Base-by-base conservation (phyloP, 2,888 invertebrate species). In the Sesamia inferens region DNA sequence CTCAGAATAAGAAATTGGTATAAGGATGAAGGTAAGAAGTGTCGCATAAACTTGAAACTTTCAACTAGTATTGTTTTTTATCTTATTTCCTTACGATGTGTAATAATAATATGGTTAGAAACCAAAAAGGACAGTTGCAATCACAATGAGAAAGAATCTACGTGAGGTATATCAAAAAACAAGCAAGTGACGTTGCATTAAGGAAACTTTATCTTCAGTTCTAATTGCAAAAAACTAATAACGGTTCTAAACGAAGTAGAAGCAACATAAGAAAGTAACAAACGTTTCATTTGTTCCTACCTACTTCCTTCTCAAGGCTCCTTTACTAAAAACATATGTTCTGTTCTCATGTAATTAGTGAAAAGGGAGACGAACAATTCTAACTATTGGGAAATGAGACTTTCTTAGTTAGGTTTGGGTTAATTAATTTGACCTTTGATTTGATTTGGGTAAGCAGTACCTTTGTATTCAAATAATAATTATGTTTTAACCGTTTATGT, bases 141-240 rank as follows among this genome's bases (percentile, higher is more conserved):
- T 57, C n/a, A 57, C n/a, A 16, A 10, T 14, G 14, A 57, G 16
- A 44, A 58, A 11, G 7, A 57, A 57, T 8, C 2, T 14, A 62
- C 44, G 24, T 58, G 22, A 42, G n/a, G 19, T 8, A 58, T 61
- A 47, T 14, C 8, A 39, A 48, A 11, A 47, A 57, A 63, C 5
- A 39, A 22, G 10, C 31, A 54, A 59, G 51, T 39, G 24, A 64
- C 22, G 11, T n/a, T 51, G 55, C 58, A 31, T 54, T 58, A 39
- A 51, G n/a, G 22, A 47, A 76, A 66, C 19, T 54, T 65, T 54
- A 68, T 19, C 16, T 59, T 69, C 62, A 14, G 31, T 59, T 31
- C 11, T 69, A 67, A 76, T 68, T 71, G 66, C 19, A 69, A 76
- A 72, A 81, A 68, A n/a, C n/a, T 62, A 75, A 75, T 71, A 68